Conservation (phyloP, 2,888 invertebrate species). For the Timema podura region DNA sequence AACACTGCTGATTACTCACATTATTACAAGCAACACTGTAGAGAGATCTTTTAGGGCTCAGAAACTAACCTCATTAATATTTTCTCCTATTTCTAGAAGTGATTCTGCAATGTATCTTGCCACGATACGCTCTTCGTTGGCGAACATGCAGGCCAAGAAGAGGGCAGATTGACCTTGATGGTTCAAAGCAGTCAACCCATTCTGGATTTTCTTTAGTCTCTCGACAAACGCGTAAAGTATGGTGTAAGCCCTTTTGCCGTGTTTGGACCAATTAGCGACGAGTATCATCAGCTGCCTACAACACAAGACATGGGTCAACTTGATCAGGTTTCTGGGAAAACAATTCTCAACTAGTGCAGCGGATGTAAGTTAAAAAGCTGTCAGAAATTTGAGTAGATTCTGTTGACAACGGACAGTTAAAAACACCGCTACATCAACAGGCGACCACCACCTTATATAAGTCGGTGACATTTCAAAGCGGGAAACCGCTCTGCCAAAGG, state of each 20-base stretch:
- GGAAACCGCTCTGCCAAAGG: too few species aligned
- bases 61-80: constrained; percentile 14
- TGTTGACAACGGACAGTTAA: too few species aligned
- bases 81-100: background rate
- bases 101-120: constrained; percentile 18
- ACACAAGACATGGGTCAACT: background rate
- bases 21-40: too few species aligned
- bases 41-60: too few species aligned
- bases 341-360: too few species aligned
- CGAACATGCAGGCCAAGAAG: constrained; percentile 5
- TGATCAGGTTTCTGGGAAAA: too few species aligned
- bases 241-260: background rate
- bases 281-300: constrained; percentile 15
- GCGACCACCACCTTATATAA: too few species aligned
- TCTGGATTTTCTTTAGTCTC: background rate
- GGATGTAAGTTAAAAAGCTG: too few species aligned
- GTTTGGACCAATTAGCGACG: background rate
- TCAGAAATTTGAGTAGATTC: too few species aligned
- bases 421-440: too few species aligned
- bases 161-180: constrained; percentile 1
- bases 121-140: background rate
- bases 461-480: too few species aligned
- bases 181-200: background rate
- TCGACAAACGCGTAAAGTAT: constrained; percentile 6
- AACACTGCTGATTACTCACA: too few species aligned